Percentiles rank a stretch among this genome's conserved stretches.
phyloP scores from a whole-genome alignment of 1,140 invertebrate genomes.

The Panulirus ornatus region DNA sequence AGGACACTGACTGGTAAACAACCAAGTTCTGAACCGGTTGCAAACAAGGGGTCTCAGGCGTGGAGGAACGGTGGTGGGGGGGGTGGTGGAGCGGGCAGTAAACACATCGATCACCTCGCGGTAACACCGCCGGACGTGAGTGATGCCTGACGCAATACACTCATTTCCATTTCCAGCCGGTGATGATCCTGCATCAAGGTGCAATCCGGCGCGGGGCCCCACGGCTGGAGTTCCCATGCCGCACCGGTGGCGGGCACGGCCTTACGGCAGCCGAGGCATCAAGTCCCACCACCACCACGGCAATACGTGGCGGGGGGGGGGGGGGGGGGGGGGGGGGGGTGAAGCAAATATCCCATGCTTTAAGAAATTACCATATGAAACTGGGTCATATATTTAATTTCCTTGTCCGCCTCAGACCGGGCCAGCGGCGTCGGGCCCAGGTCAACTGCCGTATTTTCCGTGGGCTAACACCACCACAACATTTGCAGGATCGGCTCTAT shows the following conservation, averaged over 20 bases:
- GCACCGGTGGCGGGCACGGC: background rate
- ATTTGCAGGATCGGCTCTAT: too few relatives aligned
- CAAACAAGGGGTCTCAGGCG: too few relatives aligned
- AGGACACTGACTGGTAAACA: background rate
- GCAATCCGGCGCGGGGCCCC: slow-evolving; percentile 3
- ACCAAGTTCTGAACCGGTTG: background rate
- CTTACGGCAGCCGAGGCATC: background rate
- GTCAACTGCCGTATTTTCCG: slow-evolving; percentile 29
- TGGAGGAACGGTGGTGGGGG: background rate
- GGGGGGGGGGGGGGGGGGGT: slow-evolving; percentile 30
- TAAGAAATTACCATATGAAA: slow-evolving; percentile 49
- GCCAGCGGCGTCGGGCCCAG: background rate
- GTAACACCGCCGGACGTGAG: slow-evolving; percentile 37
- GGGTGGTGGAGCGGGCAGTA: background rate
- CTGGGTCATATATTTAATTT: slow-evolving; percentile 53
- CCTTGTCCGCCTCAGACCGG: slow-evolving; percentile 32
- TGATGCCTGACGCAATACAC: slow-evolving; percentile 42
- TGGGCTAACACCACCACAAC: too few relatives aligned
- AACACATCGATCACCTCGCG: slow-evolving; percentile 3
- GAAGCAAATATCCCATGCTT: slow-evolving; percentile 52
- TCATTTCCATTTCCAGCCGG: slow-evolving; percentile 51
- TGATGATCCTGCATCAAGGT: background rate
- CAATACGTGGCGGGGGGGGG: slow-evolving; percentile 28
- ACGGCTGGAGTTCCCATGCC: background rate
- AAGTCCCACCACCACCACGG: background rate